Conservation (phyloP, 2,113 vertebrate genomes). For the Himantopus leucocephalus region DNA sequence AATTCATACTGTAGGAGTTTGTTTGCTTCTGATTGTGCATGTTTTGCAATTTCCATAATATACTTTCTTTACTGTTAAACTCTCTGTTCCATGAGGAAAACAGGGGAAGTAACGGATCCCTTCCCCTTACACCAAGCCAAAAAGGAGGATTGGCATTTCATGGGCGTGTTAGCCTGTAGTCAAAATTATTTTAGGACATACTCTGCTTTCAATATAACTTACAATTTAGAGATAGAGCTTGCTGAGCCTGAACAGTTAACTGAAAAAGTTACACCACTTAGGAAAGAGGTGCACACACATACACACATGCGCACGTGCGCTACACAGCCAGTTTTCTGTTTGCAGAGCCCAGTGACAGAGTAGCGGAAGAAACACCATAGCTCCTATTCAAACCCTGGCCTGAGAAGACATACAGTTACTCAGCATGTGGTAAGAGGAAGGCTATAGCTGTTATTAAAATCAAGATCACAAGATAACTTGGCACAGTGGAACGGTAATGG, state of each 20-base stretch:
- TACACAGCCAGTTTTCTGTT: neutral
- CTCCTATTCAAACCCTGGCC: neutral
- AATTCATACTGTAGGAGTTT: neutral
- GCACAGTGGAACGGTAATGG: neutral
- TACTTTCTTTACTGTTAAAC: neutral
- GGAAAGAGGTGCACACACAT: neutral
- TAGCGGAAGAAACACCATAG: neutral
- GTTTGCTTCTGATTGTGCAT: neutral
- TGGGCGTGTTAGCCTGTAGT: neutral
- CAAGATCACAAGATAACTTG: neutral
- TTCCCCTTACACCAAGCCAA: neutral
- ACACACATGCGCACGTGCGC: rapidly evolving
- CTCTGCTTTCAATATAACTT: neutral
- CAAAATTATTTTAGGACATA: neutral
- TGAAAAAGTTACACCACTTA: neutral
- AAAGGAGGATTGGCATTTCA: neutral
- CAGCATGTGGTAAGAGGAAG: neutral
- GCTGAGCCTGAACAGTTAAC: neutral
- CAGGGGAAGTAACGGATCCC: neutral
- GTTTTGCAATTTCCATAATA: neutral
- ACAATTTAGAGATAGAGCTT: neutral
- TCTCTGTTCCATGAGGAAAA: neutral
- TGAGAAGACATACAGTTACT: neutral
- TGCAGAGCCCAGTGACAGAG: neutral
- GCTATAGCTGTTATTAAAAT: neutral